Conservation (phyloP, 2,888 invertebrate genomes). For the Rambutsinella grinnellia region DNA sequence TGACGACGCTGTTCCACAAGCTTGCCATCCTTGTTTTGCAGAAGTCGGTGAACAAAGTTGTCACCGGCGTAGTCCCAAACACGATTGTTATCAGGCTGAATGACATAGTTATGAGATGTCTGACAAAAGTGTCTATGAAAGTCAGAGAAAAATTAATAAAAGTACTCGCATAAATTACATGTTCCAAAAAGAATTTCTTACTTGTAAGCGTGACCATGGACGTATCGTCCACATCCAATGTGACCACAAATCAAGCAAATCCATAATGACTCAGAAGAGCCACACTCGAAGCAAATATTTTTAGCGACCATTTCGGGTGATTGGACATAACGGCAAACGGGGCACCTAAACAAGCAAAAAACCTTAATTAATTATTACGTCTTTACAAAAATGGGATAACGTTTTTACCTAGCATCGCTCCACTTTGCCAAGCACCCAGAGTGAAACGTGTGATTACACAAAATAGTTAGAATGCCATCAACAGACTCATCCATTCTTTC, state of each 20-base stretch:
- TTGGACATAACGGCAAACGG: constrained; percentile 93
- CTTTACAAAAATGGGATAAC: neutral
- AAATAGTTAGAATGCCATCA: constrained; percentile 95
- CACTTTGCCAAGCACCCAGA: constrained; percentile 95
- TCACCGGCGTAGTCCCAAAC: constrained; percentile 99
- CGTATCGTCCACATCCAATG: constrained; percentile 95
- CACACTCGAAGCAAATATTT: constrained; percentile 80
- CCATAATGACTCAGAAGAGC: constrained; percentile 87
- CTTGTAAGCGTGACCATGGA: constrained; percentile 90
- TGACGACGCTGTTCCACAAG: constrained; percentile 76
- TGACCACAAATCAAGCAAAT: constrained; percentile 99
- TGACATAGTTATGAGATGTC: constrained; percentile 96
- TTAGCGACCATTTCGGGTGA: constrained; percentile 83
- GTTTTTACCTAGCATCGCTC: constrained; percentile 83
- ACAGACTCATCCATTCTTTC: constrained; percentile 99
- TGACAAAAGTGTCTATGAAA: constrained; percentile 90
- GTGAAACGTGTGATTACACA: constrained; percentile 99
- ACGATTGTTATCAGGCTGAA: constrained; percentile 95
- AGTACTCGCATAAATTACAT: constrained; percentile 19
- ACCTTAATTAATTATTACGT: neutral
- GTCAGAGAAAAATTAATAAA: neutral
- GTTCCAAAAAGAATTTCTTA: constrained; percentile 67
- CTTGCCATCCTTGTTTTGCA: constrained; percentile 99
- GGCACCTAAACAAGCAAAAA: constrained; percentile 78
- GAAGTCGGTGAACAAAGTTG: constrained; percentile 94